These are phyloP conservation scores for Sebastes schlegelii DNA, from an alignment of 2,113 vertebrate genomes.

Conservation along the genomic window DNA sequence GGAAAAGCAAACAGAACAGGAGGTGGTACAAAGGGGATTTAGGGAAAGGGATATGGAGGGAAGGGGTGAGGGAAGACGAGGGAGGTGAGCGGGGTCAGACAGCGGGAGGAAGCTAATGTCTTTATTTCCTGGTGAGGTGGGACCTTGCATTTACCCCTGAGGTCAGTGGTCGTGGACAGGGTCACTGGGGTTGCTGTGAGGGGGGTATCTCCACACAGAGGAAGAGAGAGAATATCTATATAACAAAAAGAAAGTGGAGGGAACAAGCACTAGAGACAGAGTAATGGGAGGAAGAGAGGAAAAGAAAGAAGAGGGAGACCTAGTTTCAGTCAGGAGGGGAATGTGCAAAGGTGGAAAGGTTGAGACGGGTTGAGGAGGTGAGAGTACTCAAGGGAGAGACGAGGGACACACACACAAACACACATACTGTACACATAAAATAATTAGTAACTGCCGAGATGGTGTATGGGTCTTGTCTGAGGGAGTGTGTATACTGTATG, in stretches of 20 bases:
- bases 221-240: constrained; percentile 65
- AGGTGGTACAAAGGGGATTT: constrained; percentile 67
- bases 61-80: constrained; percentile 63
- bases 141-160: constrained; percentile 82
- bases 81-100: constrained; percentile 79
- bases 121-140: constrained; percentile 84
- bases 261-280: constrained; percentile 50
- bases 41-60: constrained; percentile 58
- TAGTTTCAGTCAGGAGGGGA: constrained; percentile 73
- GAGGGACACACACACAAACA: constrained; percentile 22
- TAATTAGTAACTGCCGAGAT: constrained; percentile 16
- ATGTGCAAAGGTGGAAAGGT: constrained; percentile 74
- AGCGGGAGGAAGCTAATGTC: constrained; percentile 81
- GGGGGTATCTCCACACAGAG: constrained; percentile 60
- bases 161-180: constrained; percentile 81
- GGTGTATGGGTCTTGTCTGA: constrained; percentile 1
- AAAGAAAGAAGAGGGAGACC: constrained; percentile 57
- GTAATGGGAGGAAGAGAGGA: constrained; percentile 59
- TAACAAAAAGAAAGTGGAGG: constrained; percentile 60
- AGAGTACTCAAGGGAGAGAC: constrained; percentile 59
- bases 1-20: constrained; percentile 52
- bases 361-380: constrained; percentile 65
- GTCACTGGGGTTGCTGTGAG: constrained; percentile 70
- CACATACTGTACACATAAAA: constrained; percentile 38
- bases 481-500: constrained; percentile 2